Conservation (phyloP, 2,797 vertebrate species). For the Hypotaenidia philippensis region DNA sequence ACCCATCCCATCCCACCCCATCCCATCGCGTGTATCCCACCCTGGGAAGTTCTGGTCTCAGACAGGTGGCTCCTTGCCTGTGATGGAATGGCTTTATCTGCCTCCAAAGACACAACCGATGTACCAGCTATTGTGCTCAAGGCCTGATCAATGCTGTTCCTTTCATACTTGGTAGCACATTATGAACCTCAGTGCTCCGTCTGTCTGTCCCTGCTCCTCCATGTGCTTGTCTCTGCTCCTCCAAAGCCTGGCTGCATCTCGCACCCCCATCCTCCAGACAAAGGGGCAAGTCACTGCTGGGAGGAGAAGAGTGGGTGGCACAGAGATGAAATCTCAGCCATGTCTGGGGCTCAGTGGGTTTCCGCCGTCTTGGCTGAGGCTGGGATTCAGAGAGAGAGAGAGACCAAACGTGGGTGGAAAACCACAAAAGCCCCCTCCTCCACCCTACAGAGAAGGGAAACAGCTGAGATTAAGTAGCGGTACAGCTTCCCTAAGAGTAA, state of each 20-base stretch:
- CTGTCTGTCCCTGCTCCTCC: background rate
- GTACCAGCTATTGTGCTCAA: rapidly evolving
- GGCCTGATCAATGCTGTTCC: background rate
- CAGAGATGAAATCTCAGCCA: conserved; percentile 70
- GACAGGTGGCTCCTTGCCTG: background rate
- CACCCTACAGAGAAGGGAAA: conserved; percentile 46
- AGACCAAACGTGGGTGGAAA: conserved; percentile 66
- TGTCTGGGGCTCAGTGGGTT: conserved; percentile 71
- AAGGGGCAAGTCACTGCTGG: conserved; percentile 2
- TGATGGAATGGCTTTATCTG: background rate
- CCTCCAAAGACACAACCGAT: background rate
- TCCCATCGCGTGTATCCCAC: too few species aligned
- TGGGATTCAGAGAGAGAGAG: conserved; percentile 62
- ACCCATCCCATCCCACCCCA: background rate
- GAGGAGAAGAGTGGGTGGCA: conserved; percentile 64
- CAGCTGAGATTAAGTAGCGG: conserved; percentile 40
- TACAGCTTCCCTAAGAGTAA: background rate
- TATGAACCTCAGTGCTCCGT: rapidly evolving
- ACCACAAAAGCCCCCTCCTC: conserved; percentile 72
- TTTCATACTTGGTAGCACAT: background rate
- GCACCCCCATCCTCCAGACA: background rate
- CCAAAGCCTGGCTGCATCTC: background rate
- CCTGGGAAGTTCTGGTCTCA: background rate
- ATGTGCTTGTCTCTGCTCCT: background rate
- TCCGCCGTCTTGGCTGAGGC: conserved; percentile 64